These are phyloP conservation scores for Petrocephalus zakoni DNA, from an alignment of 2,113 vertebrate genomes.

Conservation along the genomic window DNA sequence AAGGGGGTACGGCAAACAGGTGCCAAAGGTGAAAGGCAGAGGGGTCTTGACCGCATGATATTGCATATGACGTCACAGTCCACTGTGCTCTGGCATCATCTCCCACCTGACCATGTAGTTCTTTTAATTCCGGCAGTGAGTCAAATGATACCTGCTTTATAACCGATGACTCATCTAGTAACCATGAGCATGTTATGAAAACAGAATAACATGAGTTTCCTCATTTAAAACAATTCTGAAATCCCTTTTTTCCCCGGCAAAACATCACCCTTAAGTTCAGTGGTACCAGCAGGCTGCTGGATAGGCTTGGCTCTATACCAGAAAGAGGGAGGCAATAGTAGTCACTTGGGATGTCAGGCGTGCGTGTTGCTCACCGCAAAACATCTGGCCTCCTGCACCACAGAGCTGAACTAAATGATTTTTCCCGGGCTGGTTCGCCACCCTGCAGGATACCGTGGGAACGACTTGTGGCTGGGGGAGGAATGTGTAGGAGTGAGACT, in stretches of 20 bases:
- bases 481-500: background rate
- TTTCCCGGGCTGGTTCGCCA: background rate
- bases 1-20: background rate
- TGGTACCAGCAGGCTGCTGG: background rate
- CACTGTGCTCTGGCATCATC: background rate
- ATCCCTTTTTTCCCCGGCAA: background rate
- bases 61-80: background rate
- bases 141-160: background rate
- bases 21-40: background rate
- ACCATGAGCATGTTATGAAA: background rate
- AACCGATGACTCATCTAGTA: background rate
- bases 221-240: background rate
- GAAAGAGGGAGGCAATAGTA: background rate
- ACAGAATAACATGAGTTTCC: background rate
- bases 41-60: background rate
- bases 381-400: background rate
- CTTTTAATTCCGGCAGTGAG: background rate
- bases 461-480: background rate
- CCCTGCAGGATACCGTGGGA: conserved; percentile 6
- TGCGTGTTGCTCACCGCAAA: background rate
- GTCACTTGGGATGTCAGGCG: background rate
- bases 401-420: background rate
- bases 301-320: background rate
- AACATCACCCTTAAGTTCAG: background rate
- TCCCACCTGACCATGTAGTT: background rate